These are phyloP conservation scores for Meiosimyza decipiens DNA, from an alignment of 2,888 invertebrate species.

Conservation along the genomic window DNA sequence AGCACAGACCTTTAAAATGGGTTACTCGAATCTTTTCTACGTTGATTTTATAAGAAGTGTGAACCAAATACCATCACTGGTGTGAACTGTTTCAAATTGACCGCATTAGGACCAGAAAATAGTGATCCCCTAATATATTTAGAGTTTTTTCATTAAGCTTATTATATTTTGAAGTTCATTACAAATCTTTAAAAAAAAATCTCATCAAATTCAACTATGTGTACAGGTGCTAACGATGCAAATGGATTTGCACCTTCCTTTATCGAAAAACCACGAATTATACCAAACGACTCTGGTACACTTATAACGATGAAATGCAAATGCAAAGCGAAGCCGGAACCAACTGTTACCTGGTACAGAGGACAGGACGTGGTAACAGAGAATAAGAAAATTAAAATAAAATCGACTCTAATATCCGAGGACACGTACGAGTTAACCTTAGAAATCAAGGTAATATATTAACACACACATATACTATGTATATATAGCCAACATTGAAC, in stretches of 20 bases:
- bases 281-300: slow-evolving; percentile 97
- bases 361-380: slow-evolving; percentile 87
- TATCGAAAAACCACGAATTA: slow-evolving; percentile 98
- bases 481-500: too few relatives aligned
- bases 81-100: too few relatives aligned
- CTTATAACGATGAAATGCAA: slow-evolving; percentile 97
- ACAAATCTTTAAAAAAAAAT: slow-evolving; percentile 1
- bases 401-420: slow-evolving; percentile 80
- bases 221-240: slow-evolving; percentile 86
- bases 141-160: too few relatives aligned
- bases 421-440: slow-evolving; percentile 87
- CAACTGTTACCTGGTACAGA: slow-evolving; percentile 94
- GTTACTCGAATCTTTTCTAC: too few relatives aligned
- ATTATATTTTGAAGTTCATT: too few relatives aligned
- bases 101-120: too few relatives aligned
- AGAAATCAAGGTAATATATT: slow-evolving; percentile 77
- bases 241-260: slow-evolving; percentile 94
- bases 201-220: slow-evolving; percentile 58
- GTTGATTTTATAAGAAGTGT: too few relatives aligned
- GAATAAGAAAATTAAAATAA: slow-evolving; percentile 85
- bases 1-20: too few relatives aligned
- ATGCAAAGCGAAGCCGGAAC: slow-evolving; percentile 94
- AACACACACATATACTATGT: too few relatives aligned
- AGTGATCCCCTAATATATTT: too few relatives aligned
- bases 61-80: too few relatives aligned